phyloP scores from a whole-genome alignment of 2,113 vertebrate genomes.

The Lamprologus sp. region DNA sequence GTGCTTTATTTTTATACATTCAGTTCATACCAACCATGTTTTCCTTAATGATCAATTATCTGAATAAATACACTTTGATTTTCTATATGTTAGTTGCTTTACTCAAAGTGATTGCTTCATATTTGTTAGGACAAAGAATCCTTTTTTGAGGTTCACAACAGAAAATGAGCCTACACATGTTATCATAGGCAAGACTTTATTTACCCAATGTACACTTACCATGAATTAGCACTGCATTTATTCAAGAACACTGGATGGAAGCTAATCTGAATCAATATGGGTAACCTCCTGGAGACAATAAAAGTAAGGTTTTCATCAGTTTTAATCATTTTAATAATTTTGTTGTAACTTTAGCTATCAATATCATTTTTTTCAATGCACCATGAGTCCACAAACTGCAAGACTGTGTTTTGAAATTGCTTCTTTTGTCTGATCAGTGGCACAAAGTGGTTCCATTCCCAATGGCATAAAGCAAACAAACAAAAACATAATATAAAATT shows the following conservation, averaged over 20 bases:
- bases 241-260: not conserved
- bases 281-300: not conserved
- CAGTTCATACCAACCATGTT: not conserved
- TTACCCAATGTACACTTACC: not conserved
- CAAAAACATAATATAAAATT: not conserved
- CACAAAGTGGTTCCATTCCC: not conserved
- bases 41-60: not conserved
- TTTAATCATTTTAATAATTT: not conserved
- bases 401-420: not conserved
- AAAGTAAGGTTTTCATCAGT: not conserved
- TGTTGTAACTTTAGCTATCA: not conserved
- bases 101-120: not conserved
- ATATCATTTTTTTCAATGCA: not conserved
- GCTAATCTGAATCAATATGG: not conserved
- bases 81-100: not conserved
- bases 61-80: not conserved
- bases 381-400: not conserved
- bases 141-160: not conserved
- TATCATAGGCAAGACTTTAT: not conserved
- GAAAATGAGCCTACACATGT: not conserved
- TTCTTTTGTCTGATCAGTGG: not conserved
- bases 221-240: not conserved
- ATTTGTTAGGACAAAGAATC: not conserved
- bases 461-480: not conserved
- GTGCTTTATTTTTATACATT: not conserved